Percentiles rank a stretch among this genome's conserved stretches.
Evolutionary conservation across 2,888 invertebrate genomes (phyloP).

Genomic region (Andrena hattorfiana): DNA sequence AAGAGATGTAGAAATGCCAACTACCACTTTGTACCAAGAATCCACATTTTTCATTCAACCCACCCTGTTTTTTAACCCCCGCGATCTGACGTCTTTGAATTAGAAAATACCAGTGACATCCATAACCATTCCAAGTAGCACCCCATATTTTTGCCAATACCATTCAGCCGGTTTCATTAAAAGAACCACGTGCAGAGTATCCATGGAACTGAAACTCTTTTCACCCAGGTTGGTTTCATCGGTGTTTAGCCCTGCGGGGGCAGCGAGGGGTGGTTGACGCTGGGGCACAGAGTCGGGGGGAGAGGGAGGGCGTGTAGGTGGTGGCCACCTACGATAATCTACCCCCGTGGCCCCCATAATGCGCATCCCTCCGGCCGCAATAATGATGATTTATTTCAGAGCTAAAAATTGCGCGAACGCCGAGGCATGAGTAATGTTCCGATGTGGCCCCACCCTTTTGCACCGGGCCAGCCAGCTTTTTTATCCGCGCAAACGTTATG

Average conservation of each 20-base stretch:
- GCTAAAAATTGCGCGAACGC: slow-evolving; percentile 87
- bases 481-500: slow-evolving; percentile 80
- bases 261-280: slow-evolving; percentile 9
- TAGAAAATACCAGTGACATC: too few species aligned
- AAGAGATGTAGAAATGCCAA: too few species aligned
- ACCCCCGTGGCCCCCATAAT: slow-evolving; percentile 81
- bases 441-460: slow-evolving; percentile 81
- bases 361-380: slow-evolving; percentile 85
- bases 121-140: neutral
- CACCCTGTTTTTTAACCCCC: too few species aligned
- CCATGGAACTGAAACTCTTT: slow-evolving; percentile 30
- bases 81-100: too few species aligned
- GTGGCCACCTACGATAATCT: slow-evolving; percentile 80
- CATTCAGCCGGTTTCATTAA: neutral
- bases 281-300: neutral
- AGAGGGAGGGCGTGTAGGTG: slow-evolving; percentile 55
- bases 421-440: slow-evolving; percentile 87
- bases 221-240: slow-evolving; percentile 42
- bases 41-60: too few species aligned
- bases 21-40: too few species aligned
- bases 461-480: slow-evolving; percentile 77
- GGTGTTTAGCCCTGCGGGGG: slow-evolving; percentile 50
- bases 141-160: neutral
- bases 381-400: slow-evolving; percentile 88
- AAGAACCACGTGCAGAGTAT: slow-evolving; percentile 1